Evolutionary conservation across 2,888 invertebrate species (phyloP), one percentile per base, ranked within the genome.

Genomic region (Girardia tigrina): DNA sequence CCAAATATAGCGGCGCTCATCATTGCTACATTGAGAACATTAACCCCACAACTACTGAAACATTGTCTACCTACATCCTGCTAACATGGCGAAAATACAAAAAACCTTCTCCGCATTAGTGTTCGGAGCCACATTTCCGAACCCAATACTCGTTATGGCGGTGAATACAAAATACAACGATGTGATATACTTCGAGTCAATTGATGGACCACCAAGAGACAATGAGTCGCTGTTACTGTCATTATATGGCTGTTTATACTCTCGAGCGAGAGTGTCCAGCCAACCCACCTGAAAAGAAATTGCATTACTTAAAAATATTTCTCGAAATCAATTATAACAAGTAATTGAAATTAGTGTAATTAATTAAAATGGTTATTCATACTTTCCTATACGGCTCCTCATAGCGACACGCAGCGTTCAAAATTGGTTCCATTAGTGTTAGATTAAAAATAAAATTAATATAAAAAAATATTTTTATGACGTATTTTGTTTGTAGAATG

Each of bases 1-100:
- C 84, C 84, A 77, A 84, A 84, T 28, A 84, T 84, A 74, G 84
- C 84, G 74, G 84, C 84, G 78, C 83, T 83, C 80, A 84, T 80
- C 42, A 84, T 79, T n/a, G 84, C 84, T 84, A 80, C 2, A 79
- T 71, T 27, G 72, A n/a, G 23, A 75, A 73, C 28, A 77, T 70
- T 16, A 69, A 72, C 16, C 12, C 8, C 36, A 36, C 16, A 12
- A 36, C 16, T 36, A 26, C 8, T n/a, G n/a, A 12, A 6, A 26
- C 70, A 14, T 23, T 72, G 20, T 74, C 28, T 77, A 81, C 84
- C 82, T 78, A 84, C 84, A 83, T 70, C 84, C 84, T 1, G 83
- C 79, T 78, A 84, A 78, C 84, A 84, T 84, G 75, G 83, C 83
- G 78, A 84, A 82, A 74, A 84, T 84, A n/a, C 84, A 81, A 79